Conservation (phyloP, 2,888 invertebrate genomes). For the Pecten maximus region DNA sequence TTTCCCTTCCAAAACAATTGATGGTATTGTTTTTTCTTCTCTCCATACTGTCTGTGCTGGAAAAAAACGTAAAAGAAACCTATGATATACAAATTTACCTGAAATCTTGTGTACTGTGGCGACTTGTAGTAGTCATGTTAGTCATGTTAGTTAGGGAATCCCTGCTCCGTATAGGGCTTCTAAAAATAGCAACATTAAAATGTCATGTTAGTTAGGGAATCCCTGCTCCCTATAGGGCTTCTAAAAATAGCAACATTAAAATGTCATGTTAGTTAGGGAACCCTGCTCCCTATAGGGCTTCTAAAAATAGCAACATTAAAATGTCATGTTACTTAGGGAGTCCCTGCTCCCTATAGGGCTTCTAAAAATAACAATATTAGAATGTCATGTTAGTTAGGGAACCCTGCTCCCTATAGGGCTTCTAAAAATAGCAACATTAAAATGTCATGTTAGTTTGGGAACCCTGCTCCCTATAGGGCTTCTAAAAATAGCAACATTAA, state of each 20-base stretch:
- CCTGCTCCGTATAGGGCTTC: conserved; percentile 53
- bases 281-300: neutral
- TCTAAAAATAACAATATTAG: neutral
- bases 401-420: neutral
- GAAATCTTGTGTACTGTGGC: conserved; percentile 81
- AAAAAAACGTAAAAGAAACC: neutral
- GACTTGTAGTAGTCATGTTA: conserved; percentile 56
- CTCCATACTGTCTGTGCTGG: too few relatives aligned
- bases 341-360: neutral
- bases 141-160: conserved; percentile 56
- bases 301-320: neutral
- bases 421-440: conserved; percentile 10
- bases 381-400: neutral
- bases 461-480: neutral
- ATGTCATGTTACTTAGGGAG: neutral
- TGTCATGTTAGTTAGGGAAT: neutral
- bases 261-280: neutral
- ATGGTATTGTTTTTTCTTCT: too few relatives aligned
- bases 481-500: neutral
- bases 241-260: conserved; percentile 12
- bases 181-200: neutral
- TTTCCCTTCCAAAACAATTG: too few relatives aligned
- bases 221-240: neutral
- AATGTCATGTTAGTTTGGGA: neutral
- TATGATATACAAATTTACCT: conserved; percentile 67